phyloP scores from a whole-genome alignment of 2,797 vertebrate genomes.

The Heteromormyrus szaboi region DNA sequence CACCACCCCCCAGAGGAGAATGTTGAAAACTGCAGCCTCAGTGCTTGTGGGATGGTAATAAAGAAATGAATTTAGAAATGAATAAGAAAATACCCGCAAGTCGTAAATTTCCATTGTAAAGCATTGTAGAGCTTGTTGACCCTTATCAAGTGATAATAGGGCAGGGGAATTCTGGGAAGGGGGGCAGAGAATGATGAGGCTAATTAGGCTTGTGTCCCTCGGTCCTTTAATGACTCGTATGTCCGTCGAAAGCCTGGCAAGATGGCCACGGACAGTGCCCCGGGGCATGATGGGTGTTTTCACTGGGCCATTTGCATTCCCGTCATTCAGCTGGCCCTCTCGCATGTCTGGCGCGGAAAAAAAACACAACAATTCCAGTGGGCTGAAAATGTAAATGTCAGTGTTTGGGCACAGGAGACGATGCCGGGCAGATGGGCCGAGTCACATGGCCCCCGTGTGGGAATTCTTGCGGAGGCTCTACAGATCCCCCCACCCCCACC shows the following conservation, averaged over 20 bases:
- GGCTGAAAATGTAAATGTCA: conserved; percentile 5
- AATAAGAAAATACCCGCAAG: background rate
- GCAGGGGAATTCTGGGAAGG: background rate
- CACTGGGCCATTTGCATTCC: background rate
- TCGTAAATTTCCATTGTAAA: background rate
- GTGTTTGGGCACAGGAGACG: background rate
- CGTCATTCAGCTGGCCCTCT: background rate
- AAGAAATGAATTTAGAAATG: background rate
- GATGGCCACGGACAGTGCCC: background rate
- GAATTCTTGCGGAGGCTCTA: background rate
- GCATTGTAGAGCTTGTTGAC: background rate
- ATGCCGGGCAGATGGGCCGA: conserved; percentile 8
- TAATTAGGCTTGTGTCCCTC: background rate
- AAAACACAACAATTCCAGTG: background rate
- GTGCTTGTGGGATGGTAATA: background rate
- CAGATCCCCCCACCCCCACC: background rate
- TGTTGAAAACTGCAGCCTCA: background rate
- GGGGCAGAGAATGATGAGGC: background rate
- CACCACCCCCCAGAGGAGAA: background rate
- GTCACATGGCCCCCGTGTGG: background rate
- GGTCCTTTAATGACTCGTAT: background rate
- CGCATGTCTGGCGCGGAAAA: background rate
- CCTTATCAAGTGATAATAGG: background rate
- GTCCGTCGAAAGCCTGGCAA: background rate
- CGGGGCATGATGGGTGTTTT: background rate